Conservation (phyloP, 2,888 invertebrate genomes). For the Eupsilia transversa region DNA sequence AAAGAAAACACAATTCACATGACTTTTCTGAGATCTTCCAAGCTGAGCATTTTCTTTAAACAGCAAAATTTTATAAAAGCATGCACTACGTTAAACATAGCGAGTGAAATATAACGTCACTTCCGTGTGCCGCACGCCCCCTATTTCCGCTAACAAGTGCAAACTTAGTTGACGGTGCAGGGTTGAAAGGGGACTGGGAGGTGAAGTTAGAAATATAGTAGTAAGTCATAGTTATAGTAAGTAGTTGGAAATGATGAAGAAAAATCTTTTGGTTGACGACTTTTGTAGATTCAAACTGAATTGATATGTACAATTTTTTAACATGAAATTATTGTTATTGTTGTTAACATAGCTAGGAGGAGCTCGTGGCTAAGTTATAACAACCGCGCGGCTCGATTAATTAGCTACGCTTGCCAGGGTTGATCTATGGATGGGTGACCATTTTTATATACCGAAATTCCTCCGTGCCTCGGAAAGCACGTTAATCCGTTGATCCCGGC, state of each 20-base stretch:
- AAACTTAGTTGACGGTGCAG: conserved; percentile 55
- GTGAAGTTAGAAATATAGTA: not conserved
- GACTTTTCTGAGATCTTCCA: not conserved
- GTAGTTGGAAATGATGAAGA: not conserved
- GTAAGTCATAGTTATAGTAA: not conserved
- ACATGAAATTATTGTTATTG: too few relatives aligned
- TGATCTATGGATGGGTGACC: too few relatives aligned
- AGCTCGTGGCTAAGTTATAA: too few relatives aligned
- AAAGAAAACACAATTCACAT: not conserved
- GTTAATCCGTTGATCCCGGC: too few relatives aligned
- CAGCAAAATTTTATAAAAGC: conserved; percentile 64
- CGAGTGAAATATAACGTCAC: conserved; percentile 71
- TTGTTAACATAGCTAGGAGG: too few relatives aligned
- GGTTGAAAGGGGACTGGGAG: conserved; percentile 17
- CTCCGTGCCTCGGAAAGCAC: too few relatives aligned
- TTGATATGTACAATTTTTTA: not conserved
- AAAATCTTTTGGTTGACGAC: not conserved
- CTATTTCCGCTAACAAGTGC: conserved; percentile 69
- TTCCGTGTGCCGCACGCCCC: conserved; percentile 63
- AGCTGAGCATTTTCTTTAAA: conserved; percentile 54
- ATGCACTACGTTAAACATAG: conserved; percentile 60
- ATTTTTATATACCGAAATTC: too few relatives aligned
- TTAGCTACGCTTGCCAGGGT: too few relatives aligned
- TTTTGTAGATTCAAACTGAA: not conserved
- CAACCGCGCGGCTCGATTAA: too few relatives aligned